Evolutionary conservation across 2,113 vertebrate genomes (phyloP), one percentile per base, ranked within the genome.

Genomic region (Thryonomys swinderianus): DNA sequence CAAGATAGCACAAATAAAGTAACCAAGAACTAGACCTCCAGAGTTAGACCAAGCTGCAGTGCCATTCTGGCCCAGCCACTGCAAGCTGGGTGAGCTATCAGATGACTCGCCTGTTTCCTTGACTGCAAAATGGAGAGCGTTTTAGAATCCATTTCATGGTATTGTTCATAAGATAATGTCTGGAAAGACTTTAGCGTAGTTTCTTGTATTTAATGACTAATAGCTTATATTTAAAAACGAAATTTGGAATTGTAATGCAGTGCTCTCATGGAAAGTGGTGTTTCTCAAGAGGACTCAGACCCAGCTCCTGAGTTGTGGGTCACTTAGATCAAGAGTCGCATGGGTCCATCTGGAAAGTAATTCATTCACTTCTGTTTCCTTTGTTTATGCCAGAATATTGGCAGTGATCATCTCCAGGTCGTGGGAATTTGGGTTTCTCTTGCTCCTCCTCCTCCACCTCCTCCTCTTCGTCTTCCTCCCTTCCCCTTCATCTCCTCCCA

Each of bases 191-290:
- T 71, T 91, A 37, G 61, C 11, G 21, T 48, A 27, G 5, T 59
- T 78, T 53, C 42, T 92, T 64, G 71, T 83, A 48, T 34, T 74
- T 73, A 64, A 69, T 94, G 90, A 90, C 53, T 88, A 73, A 76
- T 13, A 57, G 67, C 73, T 14, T 73, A 51, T 7, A 12, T 55
- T 8, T 11, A 30, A 80, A 51, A 61, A 45, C 30, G 42, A 62
- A 55, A 84, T 62, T 12, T 53, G 27, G 30, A 32, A 30, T 48
- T 73, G 45, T 71, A 34, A 18, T 48, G 13, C 74, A 27, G 16
- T 12, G 1, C 23, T 76, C 45, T 91, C 9, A 3, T 27, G 27
- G 27, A 53, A 10, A 69, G 53, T 55, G 64, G 12, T 30, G 18
- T 83, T 87, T 96, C 51, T 1, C 51, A 27, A 20, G 17, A 83